Evolutionary conservation across 2,797 vertebrate genomes (phyloP), one percentile per base, ranked within the genome.

Genomic region (Rhincodon typus): DNA sequence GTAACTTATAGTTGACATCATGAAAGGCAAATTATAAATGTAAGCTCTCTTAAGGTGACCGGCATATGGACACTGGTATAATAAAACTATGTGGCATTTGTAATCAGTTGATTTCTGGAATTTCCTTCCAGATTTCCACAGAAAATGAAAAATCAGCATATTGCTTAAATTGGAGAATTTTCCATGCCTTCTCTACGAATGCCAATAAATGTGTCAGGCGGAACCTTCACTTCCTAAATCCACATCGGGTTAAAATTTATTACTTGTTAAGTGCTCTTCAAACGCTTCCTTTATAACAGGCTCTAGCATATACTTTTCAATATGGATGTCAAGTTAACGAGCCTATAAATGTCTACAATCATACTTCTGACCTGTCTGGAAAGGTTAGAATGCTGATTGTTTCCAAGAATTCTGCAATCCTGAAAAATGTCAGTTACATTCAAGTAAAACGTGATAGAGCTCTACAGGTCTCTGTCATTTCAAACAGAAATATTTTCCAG

Each of bases 321-420:
- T 72, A 34, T 38, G 74, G n/a, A 72, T 34, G 93, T 50, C 70
- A 77, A 95, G 70, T 34, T 95, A 74, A 77, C 34, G 46, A 30
- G 5, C 94, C 42, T n/a, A 95, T 95, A 95, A 95, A 95, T 95
- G 53, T 95, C 70, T 53, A 57, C n/a, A 77, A 95, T 53, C 50
- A 21, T 53, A n/a, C 34, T 13, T 34, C 94, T 95, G 67, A 66
- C 70, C 70, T 34, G 19, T 19, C 34, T 6, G 25, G 50, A 74
- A 95, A 53, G 42, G 30, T 34, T 74, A 34, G 42, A 53, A 0
- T 10, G 34, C 94, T 19, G 42, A 27, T 94, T 53, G 46, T 95
- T 77, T 77, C 70, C 1, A 0, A 53, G 27, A 17, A 17, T 34
- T 91, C 86, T 42, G 66, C 38, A 30, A 72, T 1, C 93, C 74